Conservation (phyloP, 2,888 invertebrate genomes). For the Leptinotarsa tumamoca region DNA sequence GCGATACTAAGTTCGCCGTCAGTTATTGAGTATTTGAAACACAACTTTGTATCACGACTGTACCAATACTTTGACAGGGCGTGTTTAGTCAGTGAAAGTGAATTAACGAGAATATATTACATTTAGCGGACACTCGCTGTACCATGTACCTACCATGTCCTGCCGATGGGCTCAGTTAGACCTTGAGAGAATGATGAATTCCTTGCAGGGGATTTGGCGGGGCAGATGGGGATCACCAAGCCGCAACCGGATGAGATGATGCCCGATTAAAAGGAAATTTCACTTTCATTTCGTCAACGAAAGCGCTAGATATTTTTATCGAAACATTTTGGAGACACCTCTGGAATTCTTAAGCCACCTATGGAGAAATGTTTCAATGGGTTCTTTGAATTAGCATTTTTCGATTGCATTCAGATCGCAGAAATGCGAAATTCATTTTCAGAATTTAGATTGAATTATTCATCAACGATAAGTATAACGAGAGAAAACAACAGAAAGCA, state of each 20-base stretch:
- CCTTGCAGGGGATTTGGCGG: slow-evolving; percentile 5
- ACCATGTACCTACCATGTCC: slow-evolving; percentile 34
- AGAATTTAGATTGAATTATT: not conserved
- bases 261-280: not conserved
- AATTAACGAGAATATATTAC: slow-evolving; percentile 58
- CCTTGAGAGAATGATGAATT: slow-evolving; percentile 44
- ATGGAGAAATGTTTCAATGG: slow-evolving; percentile 6
- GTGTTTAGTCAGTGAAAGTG: slow-evolving; percentile 61
- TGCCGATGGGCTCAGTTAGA: slow-evolving; percentile 51
- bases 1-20: too few species aligned
- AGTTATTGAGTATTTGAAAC: not conserved
- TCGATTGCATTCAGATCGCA: not conserved
- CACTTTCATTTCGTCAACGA: slow-evolving; percentile 11
- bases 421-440: slow-evolving; percentile 11
- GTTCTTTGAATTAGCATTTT: slow-evolving; percentile 9
- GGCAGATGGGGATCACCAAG: not conserved
- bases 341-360: slow-evolving; percentile 5
- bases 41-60: slow-evolving; percentile 29
- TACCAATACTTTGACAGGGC: slow-evolving; percentile 43
- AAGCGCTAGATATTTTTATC: not conserved
- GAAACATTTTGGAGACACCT: slow-evolving; percentile 13
- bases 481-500: not conserved
- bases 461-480: not conserved
- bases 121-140: slow-evolving; percentile 47
- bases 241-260: not conserved